phyloP scores from a whole-genome alignment of 2,888 invertebrate genomes.

The Incurvaria masculella region DNA sequence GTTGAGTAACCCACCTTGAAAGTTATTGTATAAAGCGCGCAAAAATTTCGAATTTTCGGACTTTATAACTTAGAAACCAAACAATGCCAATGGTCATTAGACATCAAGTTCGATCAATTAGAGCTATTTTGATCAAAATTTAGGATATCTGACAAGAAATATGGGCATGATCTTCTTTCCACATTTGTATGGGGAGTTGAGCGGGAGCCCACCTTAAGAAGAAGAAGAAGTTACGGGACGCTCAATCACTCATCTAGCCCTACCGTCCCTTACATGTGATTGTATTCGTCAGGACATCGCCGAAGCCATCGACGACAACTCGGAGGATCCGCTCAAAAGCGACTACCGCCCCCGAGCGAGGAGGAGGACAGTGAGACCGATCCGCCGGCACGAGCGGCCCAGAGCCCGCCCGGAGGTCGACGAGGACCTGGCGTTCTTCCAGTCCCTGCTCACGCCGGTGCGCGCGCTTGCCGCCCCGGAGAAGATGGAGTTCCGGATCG shows the following conservation, averaged over 20 bases:
- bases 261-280: background rate
- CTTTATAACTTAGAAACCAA: too few species aligned
- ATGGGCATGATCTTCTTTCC: too few species aligned
- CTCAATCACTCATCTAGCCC: background rate
- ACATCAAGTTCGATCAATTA: too few species aligned
- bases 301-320: background rate
- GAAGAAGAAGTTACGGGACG: background rate
- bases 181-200: too few species aligned
- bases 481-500: constrained; percentile 2
- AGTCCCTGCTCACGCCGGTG: background rate
- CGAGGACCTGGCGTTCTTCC: constrained; percentile 1
- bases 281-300: background rate
- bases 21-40: too few species aligned
- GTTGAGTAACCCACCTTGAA: too few species aligned
- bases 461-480: background rate
- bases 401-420: background rate
- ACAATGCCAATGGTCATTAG: too few species aligned
- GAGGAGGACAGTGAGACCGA: background rate
- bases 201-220: too few species aligned
- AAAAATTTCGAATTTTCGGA: too few species aligned
- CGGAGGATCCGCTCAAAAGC: background rate
- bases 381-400: background rate
- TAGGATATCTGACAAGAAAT: too few species aligned
- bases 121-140: too few species aligned
- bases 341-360: background rate